A percentile compares a stretch with the other conserved stretches of the same genome.
Conservation (phyloP, 2,888 invertebrate genomes). For the Tetropium fuscum region DNA sequence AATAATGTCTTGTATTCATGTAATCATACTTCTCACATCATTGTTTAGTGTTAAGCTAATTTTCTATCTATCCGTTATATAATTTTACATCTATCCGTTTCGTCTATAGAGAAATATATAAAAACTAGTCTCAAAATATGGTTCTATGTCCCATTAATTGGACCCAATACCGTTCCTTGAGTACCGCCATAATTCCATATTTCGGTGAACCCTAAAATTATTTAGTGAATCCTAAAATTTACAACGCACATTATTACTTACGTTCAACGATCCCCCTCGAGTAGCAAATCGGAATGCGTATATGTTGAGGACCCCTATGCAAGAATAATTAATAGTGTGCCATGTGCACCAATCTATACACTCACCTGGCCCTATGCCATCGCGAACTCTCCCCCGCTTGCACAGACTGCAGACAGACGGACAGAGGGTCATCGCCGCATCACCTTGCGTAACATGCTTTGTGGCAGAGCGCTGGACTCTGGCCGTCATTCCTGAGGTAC, state of each 20-base stretch:
- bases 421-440: slow-evolving; percentile 24
- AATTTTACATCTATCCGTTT: too few relatives aligned
- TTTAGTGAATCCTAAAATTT: neutral
- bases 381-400: slow-evolving; percentile 42
- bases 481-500: slow-evolving; percentile 29
- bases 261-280: slow-evolving; percentile 36
- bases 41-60: too few relatives aligned
- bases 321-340: slow-evolving; percentile 58
- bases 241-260: neutral
- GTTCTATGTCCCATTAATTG: too few relatives aligned
- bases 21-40: too few relatives aligned
- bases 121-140: too few relatives aligned
- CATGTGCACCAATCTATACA: slow-evolving; percentile 60
- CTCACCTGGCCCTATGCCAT: slow-evolving; percentile 54
- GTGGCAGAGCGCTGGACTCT: slow-evolving; percentile 8
- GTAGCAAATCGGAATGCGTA: slow-evolving; percentile 43
- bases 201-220: neutral
- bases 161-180: too few relatives aligned
- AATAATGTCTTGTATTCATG: too few relatives aligned
- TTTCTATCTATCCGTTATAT: too few relatives aligned
- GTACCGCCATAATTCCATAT: too few relatives aligned
- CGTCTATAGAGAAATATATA: too few relatives aligned
- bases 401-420: slow-evolving; percentile 36
- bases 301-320: slow-evolving; percentile 43
- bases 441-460: slow-evolving; percentile 23